Evolutionary conservation across 2,888 invertebrate species (phyloP), one percentile per base, ranked within the genome.

Genomic region (Drosophila longiperda): DNA sequence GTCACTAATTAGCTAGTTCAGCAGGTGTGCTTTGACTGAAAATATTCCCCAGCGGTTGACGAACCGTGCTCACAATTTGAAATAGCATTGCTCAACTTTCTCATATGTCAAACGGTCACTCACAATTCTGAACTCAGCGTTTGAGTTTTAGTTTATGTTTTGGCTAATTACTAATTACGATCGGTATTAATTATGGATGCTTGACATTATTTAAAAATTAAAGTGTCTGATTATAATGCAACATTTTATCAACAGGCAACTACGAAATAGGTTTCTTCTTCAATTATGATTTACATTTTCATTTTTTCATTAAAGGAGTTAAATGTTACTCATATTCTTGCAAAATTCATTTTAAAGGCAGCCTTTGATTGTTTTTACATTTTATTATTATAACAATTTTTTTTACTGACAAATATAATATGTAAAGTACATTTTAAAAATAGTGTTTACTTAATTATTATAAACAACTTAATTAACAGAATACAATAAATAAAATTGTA

Each of bases 1-100:
- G 75, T 63, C 70, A 60, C 82, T 85, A 85, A 85, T 85, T 85
- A 85, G 73, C 67, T 64, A 38, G 64, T 45, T 48, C 50, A 48
- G 49, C 49, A 50, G 61, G 61, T 59, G 64, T 54, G 77, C 72
- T 48, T 65, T 66, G 49, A 50, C 52, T 57, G 48, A 59, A 63
- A 38, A 42, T 34, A 29, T 32, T 42, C 67, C 60, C 38, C 15
- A 54, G 48, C 34, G 64, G 23, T 45, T 73, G 38, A 68, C 66
- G 66, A 72, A 75, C 61, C 38, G 26, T 45, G 32, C 45, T 45
- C 34, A 53, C 75, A 62, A 58, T 57, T 55, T 34, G 17, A 45
- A 29, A 40, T 50, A 57, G 40, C 48, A 53, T 40, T 45, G 57
- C 38, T 3, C 9, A 20, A 50, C 20, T 66, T 66, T 55, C 32